These are phyloP conservation scores for Melanogrammus aeglefinus DNA, from an alignment of 2,797 vertebrate species.

Conservation along the genomic window DNA sequence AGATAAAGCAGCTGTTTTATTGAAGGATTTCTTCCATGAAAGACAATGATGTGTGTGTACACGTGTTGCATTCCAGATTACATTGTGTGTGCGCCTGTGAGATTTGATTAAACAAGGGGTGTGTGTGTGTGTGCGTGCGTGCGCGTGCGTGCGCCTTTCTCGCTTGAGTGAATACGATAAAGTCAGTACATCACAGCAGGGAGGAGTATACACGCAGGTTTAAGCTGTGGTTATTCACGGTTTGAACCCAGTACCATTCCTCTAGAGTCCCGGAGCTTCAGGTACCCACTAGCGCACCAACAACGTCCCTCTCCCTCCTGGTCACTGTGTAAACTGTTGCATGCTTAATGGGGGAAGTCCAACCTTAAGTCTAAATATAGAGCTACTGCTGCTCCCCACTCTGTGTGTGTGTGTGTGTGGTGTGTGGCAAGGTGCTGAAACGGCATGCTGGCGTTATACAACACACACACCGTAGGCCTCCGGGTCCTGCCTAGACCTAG, in stretches of 20 bases:
- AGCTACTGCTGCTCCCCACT: background rate
- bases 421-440: too few relatives aligned
- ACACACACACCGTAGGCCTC: background rate
- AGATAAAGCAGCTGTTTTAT: background rate
- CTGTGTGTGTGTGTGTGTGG: background rate
- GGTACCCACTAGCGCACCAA: background rate
- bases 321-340: too few relatives aligned
- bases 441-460: background rate
- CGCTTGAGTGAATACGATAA: conserved; percentile 50
- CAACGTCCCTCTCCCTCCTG: background rate
- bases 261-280: too few relatives aligned
- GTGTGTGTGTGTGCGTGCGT: background rate
- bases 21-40: background rate
- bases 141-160: too few relatives aligned
- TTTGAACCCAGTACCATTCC: background rate
- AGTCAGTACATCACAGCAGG: conserved; percentile 40
- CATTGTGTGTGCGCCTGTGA: background rate
- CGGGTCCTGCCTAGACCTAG: background rate
- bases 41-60: background rate
- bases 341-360: background rate
- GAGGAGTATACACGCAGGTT: too few relatives aligned
- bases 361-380: background rate
- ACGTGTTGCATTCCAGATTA: background rate
- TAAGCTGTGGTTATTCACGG: background rate
- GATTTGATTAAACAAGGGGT: background rate